Base-by-base conservation (phyloP, 2,797 vertebrate species). In the Rhinophrynus dorsalis region DNA sequence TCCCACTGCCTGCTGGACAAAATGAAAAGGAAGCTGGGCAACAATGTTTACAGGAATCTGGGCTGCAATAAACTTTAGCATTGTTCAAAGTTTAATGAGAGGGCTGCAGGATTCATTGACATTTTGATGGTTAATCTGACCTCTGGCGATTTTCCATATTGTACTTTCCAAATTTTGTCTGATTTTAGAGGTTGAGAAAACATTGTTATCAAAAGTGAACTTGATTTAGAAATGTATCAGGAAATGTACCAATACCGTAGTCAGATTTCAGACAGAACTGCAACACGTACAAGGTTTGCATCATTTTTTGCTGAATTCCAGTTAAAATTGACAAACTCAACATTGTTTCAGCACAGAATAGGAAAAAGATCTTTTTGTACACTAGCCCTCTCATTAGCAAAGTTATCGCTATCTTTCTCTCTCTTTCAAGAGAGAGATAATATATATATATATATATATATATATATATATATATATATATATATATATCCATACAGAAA, bases 201-300 rank as follows among this genome's bases (percentile, higher is more conserved):
- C 47, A 51, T 27, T 51, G 6, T 58, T 58, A 58, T 58, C 55
- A 27, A 21, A 17, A 8, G n/a, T 24, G 55, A 57, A 17, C 33
- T 48, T 47, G 40, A 35, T 62, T 48, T 62, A 48, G 42, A 45
- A 45, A 62, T 48, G 24, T 61, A 10, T 45, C 18, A 62, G 42
- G 42, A 48, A 62, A 23, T 10, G 11, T 26, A 27, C 12, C 4
- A 27, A 23, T 3, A 11, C 24, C 44, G n/a, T n/a, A n/a, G n/a
- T n/a, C n/a, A n/a, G n/a, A n/a, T n/a, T n/a, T n/a, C n/a, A n/a
- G n/a, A n/a, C n/a, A n/a, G n/a, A n/a, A n/a, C n/a, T n/a, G n/a
- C n/a, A n/a, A n/a, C n/a, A n/a, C n/a, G n/a, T n/a, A n/a, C n/a
- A 35, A 12, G 52, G 13, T 35, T 55, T 30, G 52, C 30, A 55